Evolutionary conservation across 1,140 invertebrate species (phyloP), one percentile per base, ranked within the genome.

Genomic region (Platyura marginata): DNA sequence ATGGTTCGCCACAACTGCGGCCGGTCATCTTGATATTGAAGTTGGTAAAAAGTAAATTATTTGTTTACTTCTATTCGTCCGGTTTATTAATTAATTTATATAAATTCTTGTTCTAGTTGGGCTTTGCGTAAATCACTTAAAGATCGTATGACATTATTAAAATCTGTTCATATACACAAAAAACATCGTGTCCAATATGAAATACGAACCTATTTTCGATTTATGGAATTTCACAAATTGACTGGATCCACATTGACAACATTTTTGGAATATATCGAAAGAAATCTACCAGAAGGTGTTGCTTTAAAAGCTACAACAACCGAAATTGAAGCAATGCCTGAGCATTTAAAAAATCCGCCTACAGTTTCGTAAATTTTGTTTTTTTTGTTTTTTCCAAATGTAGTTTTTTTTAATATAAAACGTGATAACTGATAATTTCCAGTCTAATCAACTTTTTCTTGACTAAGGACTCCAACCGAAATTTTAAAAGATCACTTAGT

Each of bases 151-250:
- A 88, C 85, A 3, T 52, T 96, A 6, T 63, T 97, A 2, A 87
- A 87, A 62, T 89, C 87, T 36, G 81, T 85, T 37, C 84, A 89
- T 58, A 79, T 93, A 50, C 79, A 89, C 54, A 96, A 94, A 61
- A 96, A 95, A 50, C 89, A 95, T 60, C 72, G 79, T 56, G 89
- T 94, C 0, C 92, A 97, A 52, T 98, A 98, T 67, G 94, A 98
- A 72, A 73, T 81, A 3, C 71, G 94, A 53, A 98, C 94, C 10
- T 89, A 97, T 62, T 94, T 80, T 61, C 72, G 77, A 44, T 81
- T 84, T 53, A 69, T 96, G 49, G 74, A 87, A 55, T 78, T 93
- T 39, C 69, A 79, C 46, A 70, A 78, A 49, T 55, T 98, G 3
- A 98, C 95, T 2, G 90, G 88, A 16, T 95, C 91, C 8, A 98